phyloP scores from a whole-genome alignment of 2,797 vertebrate species.

The Trachurus trachurus region DNA sequence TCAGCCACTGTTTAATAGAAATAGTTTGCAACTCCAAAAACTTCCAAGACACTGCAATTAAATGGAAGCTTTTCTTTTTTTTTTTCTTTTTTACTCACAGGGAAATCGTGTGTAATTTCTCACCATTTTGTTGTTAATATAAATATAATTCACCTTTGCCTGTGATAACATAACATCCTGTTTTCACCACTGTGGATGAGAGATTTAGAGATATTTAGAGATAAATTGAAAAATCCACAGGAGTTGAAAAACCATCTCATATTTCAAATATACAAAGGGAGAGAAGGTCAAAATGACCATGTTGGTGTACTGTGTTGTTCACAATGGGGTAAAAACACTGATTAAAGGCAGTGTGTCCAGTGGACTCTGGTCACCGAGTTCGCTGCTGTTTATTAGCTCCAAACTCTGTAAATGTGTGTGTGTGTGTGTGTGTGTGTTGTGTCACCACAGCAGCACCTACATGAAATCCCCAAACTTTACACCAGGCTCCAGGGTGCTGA shows the following conservation, averaged over 20 bases:
- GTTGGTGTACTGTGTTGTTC: background rate
- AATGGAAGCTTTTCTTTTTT: background rate
- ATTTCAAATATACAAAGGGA: background rate
- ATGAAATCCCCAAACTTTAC: slow-evolving; percentile 51
- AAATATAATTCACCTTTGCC: slow-evolving; percentile 13
- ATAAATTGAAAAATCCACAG: background rate
- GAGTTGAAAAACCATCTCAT: background rate
- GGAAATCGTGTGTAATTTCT: slow-evolving; percentile 12
- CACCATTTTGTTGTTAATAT: background rate
- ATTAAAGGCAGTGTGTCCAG: no score
- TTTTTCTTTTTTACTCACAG: slow-evolving; percentile 16
- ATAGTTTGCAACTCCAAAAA: slow-evolving; percentile 16
- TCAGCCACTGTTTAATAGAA: background rate
- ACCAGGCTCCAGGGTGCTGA: background rate
- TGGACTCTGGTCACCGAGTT: slow-evolving; percentile 26
- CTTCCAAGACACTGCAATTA: background rate
- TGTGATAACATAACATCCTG: background rate
- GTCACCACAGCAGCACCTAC: background rate
- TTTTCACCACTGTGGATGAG: background rate
- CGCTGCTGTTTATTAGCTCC: background rate
- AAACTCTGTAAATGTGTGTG: background rate
- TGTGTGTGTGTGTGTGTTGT: background rate
- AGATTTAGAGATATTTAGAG: slow-evolving; percentile 4
- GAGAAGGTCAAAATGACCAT: background rate
- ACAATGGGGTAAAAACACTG: background rate